Conservation (phyloP, 1,140 invertebrate genomes). For the Diuraphis noxia region DNA sequence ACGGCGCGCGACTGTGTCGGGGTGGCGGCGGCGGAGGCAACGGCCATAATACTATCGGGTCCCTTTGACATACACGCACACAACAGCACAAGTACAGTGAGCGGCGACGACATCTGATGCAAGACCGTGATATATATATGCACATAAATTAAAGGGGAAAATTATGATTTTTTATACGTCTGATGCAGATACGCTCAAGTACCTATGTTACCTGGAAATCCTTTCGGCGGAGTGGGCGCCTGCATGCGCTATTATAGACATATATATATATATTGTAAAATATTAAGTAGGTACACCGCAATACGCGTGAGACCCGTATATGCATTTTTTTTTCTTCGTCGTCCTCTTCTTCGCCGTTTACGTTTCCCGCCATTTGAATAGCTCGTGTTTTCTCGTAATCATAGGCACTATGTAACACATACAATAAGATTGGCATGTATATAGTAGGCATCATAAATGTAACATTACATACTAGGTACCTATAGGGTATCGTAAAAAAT, state of each 20-base stretch:
- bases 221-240: background rate
- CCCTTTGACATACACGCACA: background rate
- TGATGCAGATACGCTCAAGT: background rate
- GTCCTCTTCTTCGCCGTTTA: background rate
- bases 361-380: background rate
- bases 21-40: too few species aligned
- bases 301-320: background rate
- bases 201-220: background rate
- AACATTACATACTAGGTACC: too few species aligned
- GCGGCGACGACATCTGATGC: background rate
- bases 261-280: too few species aligned
- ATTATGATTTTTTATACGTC: background rate
- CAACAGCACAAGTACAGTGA: background rate
- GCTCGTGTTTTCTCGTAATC: background rate
- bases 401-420: too few species aligned
- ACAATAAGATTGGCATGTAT: too few species aligned
- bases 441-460: too few species aligned
- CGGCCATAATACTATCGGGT: background rate
- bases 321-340: too few species aligned
- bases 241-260: background rate
- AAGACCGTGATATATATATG: background rate
- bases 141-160: slow-evolving; percentile 2
- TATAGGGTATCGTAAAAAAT: background rate
- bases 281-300: too few species aligned
- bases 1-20: background rate